These are phyloP conservation scores for Gonocerus acuteangulatus DNA, from an alignment of 2,888 invertebrate genomes.

Conservation along the genomic window DNA sequence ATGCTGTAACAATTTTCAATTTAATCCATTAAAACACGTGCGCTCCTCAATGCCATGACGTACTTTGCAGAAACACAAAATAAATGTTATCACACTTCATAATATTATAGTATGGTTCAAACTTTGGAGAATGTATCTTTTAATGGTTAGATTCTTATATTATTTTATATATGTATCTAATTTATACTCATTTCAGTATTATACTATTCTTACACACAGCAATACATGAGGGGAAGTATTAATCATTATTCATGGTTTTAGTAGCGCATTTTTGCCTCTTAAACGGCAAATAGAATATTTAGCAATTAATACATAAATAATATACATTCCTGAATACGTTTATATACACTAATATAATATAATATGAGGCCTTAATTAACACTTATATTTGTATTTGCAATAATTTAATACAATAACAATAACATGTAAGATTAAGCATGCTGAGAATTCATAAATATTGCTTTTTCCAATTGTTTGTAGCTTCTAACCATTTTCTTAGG, in stretches of 20 bases:
- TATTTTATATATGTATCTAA: no score
- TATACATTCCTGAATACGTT: not conserved
- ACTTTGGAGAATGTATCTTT: no score
- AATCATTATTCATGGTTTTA: not conserved
- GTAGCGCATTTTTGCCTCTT: not conserved
- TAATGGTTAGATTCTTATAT: no score
- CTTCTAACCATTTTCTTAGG: not conserved
- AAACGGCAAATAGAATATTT: not conserved
- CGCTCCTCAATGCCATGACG: no score
- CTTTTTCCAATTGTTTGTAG: slow-evolving; percentile 5
- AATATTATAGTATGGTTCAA: no score
- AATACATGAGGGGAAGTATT: no score
- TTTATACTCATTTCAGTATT: no score
- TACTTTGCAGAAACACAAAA: no score
- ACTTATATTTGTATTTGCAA: not conserved
- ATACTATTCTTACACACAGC: no score
- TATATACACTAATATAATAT: not conserved
- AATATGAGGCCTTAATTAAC: not conserved
- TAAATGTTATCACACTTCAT: no score
- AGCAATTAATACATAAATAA: not conserved
- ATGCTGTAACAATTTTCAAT: not conserved
- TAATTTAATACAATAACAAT: no score
- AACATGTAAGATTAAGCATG: not conserved
- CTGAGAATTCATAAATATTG: not conserved
- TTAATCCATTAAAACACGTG: no score